These are phyloP conservation scores for Dusona sp. DNA, from an alignment of 2,888 invertebrate genomes.

Conservation along the genomic window DNA sequence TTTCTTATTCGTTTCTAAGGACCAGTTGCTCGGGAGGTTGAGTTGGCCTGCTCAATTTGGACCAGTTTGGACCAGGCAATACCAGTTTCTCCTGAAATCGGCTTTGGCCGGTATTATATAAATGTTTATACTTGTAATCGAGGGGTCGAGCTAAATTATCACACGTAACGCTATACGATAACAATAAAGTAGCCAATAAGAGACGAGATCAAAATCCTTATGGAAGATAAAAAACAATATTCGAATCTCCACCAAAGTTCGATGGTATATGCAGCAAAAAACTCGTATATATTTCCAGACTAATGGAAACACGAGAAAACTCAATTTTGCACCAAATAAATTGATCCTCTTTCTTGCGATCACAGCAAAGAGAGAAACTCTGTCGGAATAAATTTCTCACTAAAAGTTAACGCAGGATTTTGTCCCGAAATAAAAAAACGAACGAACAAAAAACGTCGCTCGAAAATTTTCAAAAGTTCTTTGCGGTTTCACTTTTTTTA, in stretches of 20 bases:
- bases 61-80: neutral
- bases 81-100: neutral
- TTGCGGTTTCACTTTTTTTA: neutral
- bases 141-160: conserved; percentile 30
- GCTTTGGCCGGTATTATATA: neutral
- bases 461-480: neutral
- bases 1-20: no score
- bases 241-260: neutral
- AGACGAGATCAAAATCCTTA: conserved; percentile 3
- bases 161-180: conserved; percentile 34
- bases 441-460: neutral
- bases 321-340: neutral
- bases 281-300: neutral
- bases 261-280: neutral
- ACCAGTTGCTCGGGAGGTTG: no score
- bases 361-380: neutral
- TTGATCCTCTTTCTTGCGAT: neutral
- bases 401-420: neutral
- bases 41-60: neutral
- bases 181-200: conserved; percentile 59
- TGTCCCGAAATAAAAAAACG: neutral
- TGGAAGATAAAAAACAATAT: neutral
- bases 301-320: neutral
- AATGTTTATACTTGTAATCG: neutral
- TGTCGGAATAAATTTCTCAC: neutral